Evolutionary conservation across 1,140 invertebrate genomes (phyloP).

Genomic region (Andrena cerasifolii): DNA sequence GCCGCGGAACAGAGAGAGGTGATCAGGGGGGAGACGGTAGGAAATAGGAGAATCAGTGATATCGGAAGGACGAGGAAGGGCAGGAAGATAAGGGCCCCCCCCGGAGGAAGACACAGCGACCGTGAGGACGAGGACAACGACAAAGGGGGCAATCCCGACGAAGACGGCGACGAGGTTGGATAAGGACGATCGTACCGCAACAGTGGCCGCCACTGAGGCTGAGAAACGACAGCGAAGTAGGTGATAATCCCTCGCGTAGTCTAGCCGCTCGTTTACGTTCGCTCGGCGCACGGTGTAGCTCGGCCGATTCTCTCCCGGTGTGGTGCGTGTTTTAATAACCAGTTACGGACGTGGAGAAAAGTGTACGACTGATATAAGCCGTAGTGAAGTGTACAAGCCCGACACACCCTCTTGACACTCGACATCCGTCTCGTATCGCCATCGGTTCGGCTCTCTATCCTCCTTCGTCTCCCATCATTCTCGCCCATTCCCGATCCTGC

Average conservation of each 20-base stretch:
- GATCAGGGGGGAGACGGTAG: too few relatives aligned
- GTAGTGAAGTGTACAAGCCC: slow-evolving; percentile 65
- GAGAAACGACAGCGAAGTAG: slow-evolving; percentile 50
- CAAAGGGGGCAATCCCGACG: slow-evolving; percentile 32
- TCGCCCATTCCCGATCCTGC: slow-evolving; percentile 34
- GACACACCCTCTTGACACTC: slow-evolving; percentile 77
- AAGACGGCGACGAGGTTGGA: slow-evolving; percentile 48
- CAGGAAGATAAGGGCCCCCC: neutral
- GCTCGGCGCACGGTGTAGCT: slow-evolving; percentile 18
- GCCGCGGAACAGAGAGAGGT: neutral
- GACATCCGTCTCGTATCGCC: slow-evolving; percentile 71
- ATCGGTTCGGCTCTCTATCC: slow-evolving; percentile 56
- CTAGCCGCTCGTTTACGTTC: slow-evolving; percentile 26
- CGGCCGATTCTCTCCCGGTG: slow-evolving; percentile 26
- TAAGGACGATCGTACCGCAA: slow-evolving; percentile 38
- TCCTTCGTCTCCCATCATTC: slow-evolving; percentile 35
- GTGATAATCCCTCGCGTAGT: slow-evolving; percentile 51
- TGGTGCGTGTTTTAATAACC: slow-evolving; percentile 55
- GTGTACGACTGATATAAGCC: slow-evolving; percentile 45
- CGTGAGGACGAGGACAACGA: slow-evolving; percentile 39
- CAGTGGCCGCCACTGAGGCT: slow-evolving; percentile 46
- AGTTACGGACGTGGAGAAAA: slow-evolving; percentile 57
- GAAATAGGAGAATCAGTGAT: too few relatives aligned
- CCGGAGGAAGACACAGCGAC: slow-evolving; percentile 19
- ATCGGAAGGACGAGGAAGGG: too few relatives aligned